Evolutionary conservation across 2,888 invertebrate species (phyloP), one percentile per base, ranked within the genome.

Genomic region (Antitype chi): DNA sequence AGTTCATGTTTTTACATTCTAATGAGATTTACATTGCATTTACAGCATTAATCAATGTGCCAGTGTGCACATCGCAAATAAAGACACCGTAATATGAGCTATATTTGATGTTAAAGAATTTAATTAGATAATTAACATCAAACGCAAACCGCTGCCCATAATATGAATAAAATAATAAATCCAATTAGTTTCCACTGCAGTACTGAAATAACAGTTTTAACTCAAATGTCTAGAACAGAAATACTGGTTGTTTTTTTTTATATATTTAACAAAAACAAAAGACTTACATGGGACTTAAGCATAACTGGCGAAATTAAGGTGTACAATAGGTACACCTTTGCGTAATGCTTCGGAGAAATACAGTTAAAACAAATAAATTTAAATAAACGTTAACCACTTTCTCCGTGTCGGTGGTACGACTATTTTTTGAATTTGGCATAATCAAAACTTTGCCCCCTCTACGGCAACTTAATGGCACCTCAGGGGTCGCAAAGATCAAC

Each of bases 121-220:
- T 67, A 70, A 63, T 67, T 62, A 70, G 67, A 57, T 32, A 66
- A 82, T 72, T 52, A 69, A 52, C 52, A 57, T 43, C 69, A 57
- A 72, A 60, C 2, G 32, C 57, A 62, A 81, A 67, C 59, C 4
- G 59, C 59, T 70, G 62, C 38, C 55, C 23, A 49, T 63, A 43
- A 67, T 78, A 32, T 55, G 55, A 68, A 74, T 60, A 79, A 63
- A 70, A 70, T 64, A 64, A 68, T 83, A 79, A 79, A 64, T 74
- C 69, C 47, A 23, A 55, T 8, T 38, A 1, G 3, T 67, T 17
- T 57, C 2, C 7, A 59, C 3, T 32, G 5, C 7, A 17, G 25
- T 2, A 32, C n/a, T 59, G 7, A 1, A 28, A 68, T 70, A 17
- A 32, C 4, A 52, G 28, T 28, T 67, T 66, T 28, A 49, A 73